phyloP scores from a whole-genome alignment of 2,888 invertebrate genomes.

The Nomada ferruginata region DNA sequence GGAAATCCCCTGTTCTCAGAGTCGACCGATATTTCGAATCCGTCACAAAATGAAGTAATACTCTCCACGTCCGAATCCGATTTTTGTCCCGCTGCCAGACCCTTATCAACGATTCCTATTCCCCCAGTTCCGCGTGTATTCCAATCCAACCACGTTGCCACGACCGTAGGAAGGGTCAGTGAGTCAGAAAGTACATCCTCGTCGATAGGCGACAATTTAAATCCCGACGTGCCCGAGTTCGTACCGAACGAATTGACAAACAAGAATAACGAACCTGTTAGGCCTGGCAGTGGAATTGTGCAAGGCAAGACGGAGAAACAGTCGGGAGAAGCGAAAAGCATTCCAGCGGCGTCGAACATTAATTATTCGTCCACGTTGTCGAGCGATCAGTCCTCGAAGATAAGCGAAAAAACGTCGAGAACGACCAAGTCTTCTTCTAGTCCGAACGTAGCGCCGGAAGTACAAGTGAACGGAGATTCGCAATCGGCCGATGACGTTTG shows the following conservation, averaged over 20 bases:
- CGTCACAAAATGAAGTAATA: slow-evolving; percentile 67
- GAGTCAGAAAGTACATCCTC: slow-evolving; percentile 77
- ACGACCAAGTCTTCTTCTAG: slow-evolving; percentile 31
- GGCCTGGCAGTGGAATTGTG: slow-evolving; percentile 65
- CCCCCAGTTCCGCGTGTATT: slow-evolving; percentile 89
- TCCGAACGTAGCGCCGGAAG: slow-evolving; percentile 26
- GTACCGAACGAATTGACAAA: slow-evolving; percentile 86
- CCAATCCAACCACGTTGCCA: slow-evolving; percentile 78
- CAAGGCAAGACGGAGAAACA: slow-evolving; percentile 10
- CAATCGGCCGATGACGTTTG: slow-evolving; percentile 85
- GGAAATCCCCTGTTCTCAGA: slow-evolving; percentile 69
- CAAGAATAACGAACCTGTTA: slow-evolving; percentile 47
- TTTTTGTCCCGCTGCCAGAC: slow-evolving; percentile 86
- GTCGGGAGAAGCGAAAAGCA: slow-evolving; percentile 76
- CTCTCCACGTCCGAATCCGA: slow-evolving; percentile 68
- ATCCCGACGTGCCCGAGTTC: slow-evolving; percentile 95
- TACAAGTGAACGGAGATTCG: slow-evolving; percentile 72
- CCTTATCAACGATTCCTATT: slow-evolving; percentile 89
- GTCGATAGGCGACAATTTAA: slow-evolving; percentile 87
- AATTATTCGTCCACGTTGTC: slow-evolving; percentile 24
- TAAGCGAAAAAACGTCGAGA: slow-evolving; percentile 15
- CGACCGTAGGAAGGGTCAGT: slow-evolving; percentile 66
- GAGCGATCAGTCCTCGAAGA: slow-evolving; percentile 13
- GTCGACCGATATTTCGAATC: slow-evolving; percentile 81
- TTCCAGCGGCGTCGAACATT: slow-evolving; percentile 32